Conservation (phyloP, 2,113 vertebrate genomes). For the Barnardius zonarius region DNA sequence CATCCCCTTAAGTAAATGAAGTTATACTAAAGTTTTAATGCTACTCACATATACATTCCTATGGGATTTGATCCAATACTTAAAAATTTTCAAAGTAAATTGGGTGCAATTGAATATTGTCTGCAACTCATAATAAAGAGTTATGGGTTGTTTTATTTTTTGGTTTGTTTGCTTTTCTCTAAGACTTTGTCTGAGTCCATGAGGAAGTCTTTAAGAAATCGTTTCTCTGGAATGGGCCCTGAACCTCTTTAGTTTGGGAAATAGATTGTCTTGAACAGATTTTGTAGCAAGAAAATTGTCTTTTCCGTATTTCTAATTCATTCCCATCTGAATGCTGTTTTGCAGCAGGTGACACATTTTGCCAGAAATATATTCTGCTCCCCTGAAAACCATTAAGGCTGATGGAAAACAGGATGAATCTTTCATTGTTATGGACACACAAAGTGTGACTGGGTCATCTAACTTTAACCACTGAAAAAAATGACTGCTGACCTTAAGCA, state of each 20-base stretch:
- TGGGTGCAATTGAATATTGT: fast-evolving
- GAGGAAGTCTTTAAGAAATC: neutral
- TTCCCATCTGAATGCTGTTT: neutral
- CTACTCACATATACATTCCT: fast-evolving
- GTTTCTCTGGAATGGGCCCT: neutral
- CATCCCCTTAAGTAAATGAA: neutral
- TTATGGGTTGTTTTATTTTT: neutral
- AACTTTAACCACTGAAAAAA: neutral
- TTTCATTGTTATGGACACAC: neutral
- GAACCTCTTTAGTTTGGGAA: neutral
- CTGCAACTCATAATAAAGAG: neutral
- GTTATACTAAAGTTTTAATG: neutral
- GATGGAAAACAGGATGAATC: neutral
- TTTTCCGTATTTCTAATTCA: neutral
- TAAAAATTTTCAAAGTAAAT: neutral
- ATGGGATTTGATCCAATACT: neutral
- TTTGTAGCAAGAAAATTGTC: too few species aligned
- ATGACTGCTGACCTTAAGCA: fast-evolving
- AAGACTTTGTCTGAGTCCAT: neutral
- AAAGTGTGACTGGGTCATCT: neutral
- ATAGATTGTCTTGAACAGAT: neutral
- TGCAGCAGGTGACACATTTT: fast-evolving
- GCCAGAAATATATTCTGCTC: neutral
- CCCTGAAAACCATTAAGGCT: neutral
- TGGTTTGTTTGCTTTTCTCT: neutral